Evolutionary conservation across 64 coral and sea anemone species (phyloP), one percentile per base, ranked within the genome.

Genomic region (Pachyseris speciosa): DNA sequence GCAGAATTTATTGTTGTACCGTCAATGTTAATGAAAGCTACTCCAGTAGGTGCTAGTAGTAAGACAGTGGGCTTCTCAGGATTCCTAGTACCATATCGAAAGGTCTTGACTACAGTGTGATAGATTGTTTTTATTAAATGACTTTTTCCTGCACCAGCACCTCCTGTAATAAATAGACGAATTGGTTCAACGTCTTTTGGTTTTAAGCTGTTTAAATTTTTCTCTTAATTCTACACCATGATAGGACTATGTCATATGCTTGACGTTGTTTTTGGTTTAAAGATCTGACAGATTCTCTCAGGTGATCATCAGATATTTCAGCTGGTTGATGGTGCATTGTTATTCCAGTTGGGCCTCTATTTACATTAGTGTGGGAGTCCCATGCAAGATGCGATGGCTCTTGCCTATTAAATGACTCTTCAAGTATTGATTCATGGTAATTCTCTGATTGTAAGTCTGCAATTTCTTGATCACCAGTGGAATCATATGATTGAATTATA

Each of bases 31-130:
- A 31, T 66, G 25, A 12, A 20, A 28, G 87, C 87, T 77, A 89
- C 87, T 75, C 74, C 72, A 78, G 86, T 89, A 50, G 75, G 58
- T 80, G 75, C 88, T 76, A 67, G 51, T 39, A 90, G 69, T 81
- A 90, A 59, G 19, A 80, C 88, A 50, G 88, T 69, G 27, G 88
- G 88, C 28, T 81, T 49, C 24, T 90, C 88, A 83, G 74, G 88
- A 64, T 90, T 90, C 57, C 68, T 90, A 25, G 74, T 55, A 52
- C 61, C 31, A 53, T 90, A 20, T 83, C 53, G 80, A 25, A 68
- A 51, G 26, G 75, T 83, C 69, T 90, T 88, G 9, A 27, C 38
- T 22, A 64, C 69, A 74, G 68, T 88, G 50, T 88, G 86, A 34
- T 74, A 88, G 2, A 88, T 74, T 73, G 86, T 74, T 88, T 74